Conservation (phyloP, 2,797 vertebrate genomes). For the Mus spretus region DNA sequence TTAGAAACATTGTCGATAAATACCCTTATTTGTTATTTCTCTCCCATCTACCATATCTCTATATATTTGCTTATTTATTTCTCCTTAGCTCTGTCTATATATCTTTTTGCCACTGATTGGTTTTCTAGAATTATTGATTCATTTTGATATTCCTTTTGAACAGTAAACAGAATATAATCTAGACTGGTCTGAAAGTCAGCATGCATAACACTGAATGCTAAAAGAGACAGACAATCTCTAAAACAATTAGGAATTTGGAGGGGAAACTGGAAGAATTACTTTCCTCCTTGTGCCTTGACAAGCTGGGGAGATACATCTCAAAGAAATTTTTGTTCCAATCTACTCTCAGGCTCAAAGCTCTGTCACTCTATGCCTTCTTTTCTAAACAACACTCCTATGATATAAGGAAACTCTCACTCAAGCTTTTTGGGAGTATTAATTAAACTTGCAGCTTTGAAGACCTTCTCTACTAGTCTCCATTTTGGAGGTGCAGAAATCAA, state of each 20-base stretch:
- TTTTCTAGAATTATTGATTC: background rate
- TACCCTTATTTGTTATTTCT: too few relatives aligned
- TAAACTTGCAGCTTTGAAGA: background rate
- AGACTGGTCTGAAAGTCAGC: background rate
- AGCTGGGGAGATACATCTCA: background rate
- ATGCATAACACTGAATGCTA: background rate
- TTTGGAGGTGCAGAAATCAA: background rate
- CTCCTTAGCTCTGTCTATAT: background rate
- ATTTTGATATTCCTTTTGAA: conserved; percentile 20
- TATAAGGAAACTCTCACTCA: background rate
- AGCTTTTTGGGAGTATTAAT: background rate
- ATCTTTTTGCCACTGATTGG: background rate
- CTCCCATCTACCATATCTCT: background rate
- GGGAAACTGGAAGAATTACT: background rate
- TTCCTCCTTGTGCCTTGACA: background rate
- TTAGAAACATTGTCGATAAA: conserved; percentile 41
- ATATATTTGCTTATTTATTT: background rate
- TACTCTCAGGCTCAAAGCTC: conserved; percentile 15
- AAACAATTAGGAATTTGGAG: background rate
- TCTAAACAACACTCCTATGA: background rate
- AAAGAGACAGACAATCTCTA: background rate
- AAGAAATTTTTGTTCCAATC: background rate
- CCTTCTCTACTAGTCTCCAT: background rate
- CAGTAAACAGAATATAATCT: background rate
- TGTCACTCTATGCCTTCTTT: background rate